Evolutionary conservation across 1,140 invertebrate genomes (phyloP).

Genomic region (Ephestia elutella): DNA sequence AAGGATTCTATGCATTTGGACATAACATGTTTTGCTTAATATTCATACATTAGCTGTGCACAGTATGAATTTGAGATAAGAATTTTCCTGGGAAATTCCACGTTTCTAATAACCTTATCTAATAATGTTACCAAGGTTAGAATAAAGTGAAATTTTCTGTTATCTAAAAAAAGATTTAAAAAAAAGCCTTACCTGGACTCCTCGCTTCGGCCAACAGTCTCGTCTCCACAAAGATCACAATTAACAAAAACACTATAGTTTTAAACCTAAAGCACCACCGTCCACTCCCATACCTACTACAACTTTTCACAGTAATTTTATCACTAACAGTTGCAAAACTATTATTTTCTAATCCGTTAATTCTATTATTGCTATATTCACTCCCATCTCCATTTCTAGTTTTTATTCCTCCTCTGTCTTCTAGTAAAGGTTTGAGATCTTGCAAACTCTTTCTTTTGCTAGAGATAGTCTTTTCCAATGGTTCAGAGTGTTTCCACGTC

Average conservation of each 20-base stretch:
- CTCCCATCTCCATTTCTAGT: constrained; percentile 20
- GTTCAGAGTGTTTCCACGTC: constrained; percentile 35
- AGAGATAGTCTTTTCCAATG: constrained; percentile 49
- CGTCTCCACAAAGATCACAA: constrained; percentile 50
- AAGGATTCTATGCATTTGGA: too few relatives aligned
- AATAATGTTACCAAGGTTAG: too few relatives aligned
- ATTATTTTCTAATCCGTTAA: constrained; percentile 41
- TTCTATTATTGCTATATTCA: constrained; percentile 42
- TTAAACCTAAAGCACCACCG: constrained; percentile 54
- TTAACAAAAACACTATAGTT: constrained; percentile 50
- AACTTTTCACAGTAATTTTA: constrained; percentile 40
- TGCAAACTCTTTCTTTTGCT: constrained; percentile 47
- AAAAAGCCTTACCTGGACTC: constrained; percentile 52
- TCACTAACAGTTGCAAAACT: constrained; percentile 36
- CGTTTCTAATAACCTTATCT: too few relatives aligned
- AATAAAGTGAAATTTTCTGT: too few relatives aligned
- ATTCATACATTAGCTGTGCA: too few relatives aligned
- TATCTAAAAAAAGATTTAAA: too few relatives aligned
- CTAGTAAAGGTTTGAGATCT: constrained; percentile 61
- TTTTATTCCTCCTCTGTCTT: constrained; percentile 59
- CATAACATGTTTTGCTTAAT: too few relatives aligned
- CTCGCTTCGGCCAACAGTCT: constrained; percentile 51
- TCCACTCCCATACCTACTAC: constrained; percentile 25
- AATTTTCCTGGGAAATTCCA: too few relatives aligned
- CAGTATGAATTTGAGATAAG: too few relatives aligned